Evolutionary conservation across 2,797 vertebrate genomes (phyloP).

Genomic region (Pseudomugil tenellus): DNA sequence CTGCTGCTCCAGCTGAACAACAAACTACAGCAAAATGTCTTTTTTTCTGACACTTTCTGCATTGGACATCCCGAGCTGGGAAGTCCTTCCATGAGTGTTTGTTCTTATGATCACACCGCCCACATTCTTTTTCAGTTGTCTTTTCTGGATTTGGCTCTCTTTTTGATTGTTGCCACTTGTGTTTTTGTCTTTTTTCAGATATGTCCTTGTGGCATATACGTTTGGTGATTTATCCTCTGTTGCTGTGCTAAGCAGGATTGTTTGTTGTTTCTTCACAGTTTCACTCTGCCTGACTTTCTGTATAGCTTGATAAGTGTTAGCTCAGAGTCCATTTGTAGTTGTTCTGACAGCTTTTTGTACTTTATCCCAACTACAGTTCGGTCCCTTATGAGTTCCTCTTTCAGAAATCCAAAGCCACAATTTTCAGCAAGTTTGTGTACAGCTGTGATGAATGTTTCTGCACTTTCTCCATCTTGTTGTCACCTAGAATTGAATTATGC

Average conservation of each 20-base stretch:
- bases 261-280: constrained; percentile 11
- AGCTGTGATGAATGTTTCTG: constrained; percentile 23
- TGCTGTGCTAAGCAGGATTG: not conserved
- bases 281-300: constrained; percentile 9
- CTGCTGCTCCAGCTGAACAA: not conserved
- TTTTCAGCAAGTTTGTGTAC: constrained; percentile 10
- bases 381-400: constrained; percentile 15
- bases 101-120: too few relatives aligned
- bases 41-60: not conserved
- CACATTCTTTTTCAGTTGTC: too few relatives aligned
- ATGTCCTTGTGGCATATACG: too few relatives aligned
- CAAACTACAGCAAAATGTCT: constrained; percentile 4
- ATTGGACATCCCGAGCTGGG: too few relatives aligned
- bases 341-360: constrained; percentile 3
- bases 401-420: constrained; percentile 5
- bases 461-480: constrained; percentile 21
- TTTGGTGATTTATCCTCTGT: too few relatives aligned
- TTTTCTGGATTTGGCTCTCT: too few relatives aligned
- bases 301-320: not conserved
- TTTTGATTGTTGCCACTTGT: too few relatives aligned
- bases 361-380: constrained; percentile 4
- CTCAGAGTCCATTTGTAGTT: constrained; percentile 2
- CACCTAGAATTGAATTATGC: constrained; percentile 31
- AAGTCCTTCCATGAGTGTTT: too few relatives aligned
- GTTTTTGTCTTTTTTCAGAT: too few relatives aligned